Conservation (phyloP, 2,888 invertebrate genomes). For the Julus scandinavius region DNA sequence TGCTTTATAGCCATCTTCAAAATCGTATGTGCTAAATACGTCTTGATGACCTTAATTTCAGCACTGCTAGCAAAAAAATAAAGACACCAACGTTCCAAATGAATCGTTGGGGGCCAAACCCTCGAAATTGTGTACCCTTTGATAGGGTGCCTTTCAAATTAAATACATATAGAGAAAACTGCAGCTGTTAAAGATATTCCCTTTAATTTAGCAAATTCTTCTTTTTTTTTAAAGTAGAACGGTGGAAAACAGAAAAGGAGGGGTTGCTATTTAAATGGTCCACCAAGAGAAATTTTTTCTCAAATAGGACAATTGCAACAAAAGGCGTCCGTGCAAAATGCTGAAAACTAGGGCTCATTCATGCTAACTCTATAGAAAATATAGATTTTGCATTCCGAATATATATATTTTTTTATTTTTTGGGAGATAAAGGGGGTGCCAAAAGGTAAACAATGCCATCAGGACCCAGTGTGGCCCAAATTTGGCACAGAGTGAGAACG, state of each 20-base stretch:
- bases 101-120: neutral
- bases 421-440: neutral
- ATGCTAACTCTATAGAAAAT: neutral
- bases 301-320: conserved; percentile 16
- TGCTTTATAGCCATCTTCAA: too few relatives aligned
- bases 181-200: neutral
- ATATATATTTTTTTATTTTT: neutral
- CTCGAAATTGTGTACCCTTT: neutral
- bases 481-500: conserved; percentile 12
- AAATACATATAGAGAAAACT: neutral
- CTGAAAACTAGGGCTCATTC: neutral
- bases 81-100: neutral
- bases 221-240: neutral
- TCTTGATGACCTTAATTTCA: too few relatives aligned
- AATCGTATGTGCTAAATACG: too few relatives aligned
- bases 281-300: neutral
- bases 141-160: neutral
- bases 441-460: neutral
- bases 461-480: conserved; percentile 1
- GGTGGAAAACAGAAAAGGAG: conserved; percentile 2
- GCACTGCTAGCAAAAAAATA: too few relatives aligned
- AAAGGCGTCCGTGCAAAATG: neutral
- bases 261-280: conserved; percentile 12
- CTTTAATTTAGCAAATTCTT: neutral
- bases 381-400: neutral